Percentiles rank a stretch among this genome's conserved stretches.
Evolutionary conservation across 2,797 vertebrate genomes (phyloP).

Genomic region (Bradypus variegatus): DNA sequence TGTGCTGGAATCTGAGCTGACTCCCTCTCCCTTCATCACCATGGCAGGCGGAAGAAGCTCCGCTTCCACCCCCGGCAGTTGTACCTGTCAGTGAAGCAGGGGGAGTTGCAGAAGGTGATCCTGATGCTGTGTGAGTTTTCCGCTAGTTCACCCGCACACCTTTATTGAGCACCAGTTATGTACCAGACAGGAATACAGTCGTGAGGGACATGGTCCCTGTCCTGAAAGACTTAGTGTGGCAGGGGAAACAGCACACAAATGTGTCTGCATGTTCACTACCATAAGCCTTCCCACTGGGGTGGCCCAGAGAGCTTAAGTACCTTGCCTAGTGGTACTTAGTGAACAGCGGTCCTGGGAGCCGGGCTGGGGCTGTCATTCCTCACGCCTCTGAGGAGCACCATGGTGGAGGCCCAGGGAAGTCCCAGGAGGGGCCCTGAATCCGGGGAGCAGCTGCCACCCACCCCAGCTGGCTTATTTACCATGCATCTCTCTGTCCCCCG

Average conservation of each 20-base stretch:
- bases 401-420: no score
- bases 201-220: rapidly evolving
- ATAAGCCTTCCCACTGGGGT: rapidly evolving
- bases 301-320: background rate
- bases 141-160: rapidly evolving
- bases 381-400: background rate
- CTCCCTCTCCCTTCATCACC: background rate
- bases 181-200: background rate
- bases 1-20: background rate
- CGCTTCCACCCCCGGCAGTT: slow-evolving; percentile 91
- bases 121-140: slow-evolving; percentile 88
- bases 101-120: slow-evolving; percentile 89
- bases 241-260: background rate
- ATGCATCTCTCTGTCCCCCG: background rate
- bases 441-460: background rate
- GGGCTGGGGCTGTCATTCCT: background rate
- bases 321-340: background rate
- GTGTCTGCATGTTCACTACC: rapidly evolving
- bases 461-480: background rate
- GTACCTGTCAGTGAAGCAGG: slow-evolving; percentile 89
- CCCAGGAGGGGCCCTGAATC: background rate
- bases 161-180: rapidly evolving
- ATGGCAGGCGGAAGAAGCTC: slow-evolving; percentile 82
- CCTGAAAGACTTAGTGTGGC: background rate
- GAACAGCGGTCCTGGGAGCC: background rate